Base-by-base conservation (phyloP, 2,113 vertebrate species). In the Guaruba guarouba region DNA sequence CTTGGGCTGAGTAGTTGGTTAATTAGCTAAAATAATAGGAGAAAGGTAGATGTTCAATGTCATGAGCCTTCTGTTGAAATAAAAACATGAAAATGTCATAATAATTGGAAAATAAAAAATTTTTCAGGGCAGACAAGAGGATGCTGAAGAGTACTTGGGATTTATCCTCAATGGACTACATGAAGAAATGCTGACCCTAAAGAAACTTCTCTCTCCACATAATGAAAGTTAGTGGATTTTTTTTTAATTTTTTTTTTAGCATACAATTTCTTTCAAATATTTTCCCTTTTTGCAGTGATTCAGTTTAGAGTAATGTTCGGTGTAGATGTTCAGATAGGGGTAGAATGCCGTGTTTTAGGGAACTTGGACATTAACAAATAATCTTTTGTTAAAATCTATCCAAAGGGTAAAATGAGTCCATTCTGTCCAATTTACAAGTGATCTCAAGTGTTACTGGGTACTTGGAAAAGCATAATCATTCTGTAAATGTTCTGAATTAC, bases 121-220 rank as follows among this genome's bases (percentile, higher is more conserved):
- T 88, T 78, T 78, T 44, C 95, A 99, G 99, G 99, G 99, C 83
- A 98, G 99, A 44, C 99, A 99, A 91, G 99, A 99, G 49, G 99
- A 99, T 87, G 99, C 99, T 0, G 99, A 99, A 97, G 99, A 99
- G 92, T 99, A 99, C 96, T 98, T 99, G 81, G 99, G 99, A 87
- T 99, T 99, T 97, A 99, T 99, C 68, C 98, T 99, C 8, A 99
- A 99, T 43, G 99, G 99, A 62, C 98, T 99, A 27, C 99, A 99
- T 9, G 99, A 99, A 96, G 99, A 99, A 95, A 99, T 99, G 99
- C 96, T 99, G 95, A 97, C 98, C 78, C 98, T 99, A 70, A 99
- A 99, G 97, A 99, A 99, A 95, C 98, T 99, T 76, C 98, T 99
- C 69, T 99, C 98, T 46, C 99, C 99, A 62, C 97, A 98, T 73